These are phyloP conservation scores for Zonotrichia leucophrys DNA, from an alignment of 2,113 vertebrate genomes.

Conservation along the genomic window DNA sequence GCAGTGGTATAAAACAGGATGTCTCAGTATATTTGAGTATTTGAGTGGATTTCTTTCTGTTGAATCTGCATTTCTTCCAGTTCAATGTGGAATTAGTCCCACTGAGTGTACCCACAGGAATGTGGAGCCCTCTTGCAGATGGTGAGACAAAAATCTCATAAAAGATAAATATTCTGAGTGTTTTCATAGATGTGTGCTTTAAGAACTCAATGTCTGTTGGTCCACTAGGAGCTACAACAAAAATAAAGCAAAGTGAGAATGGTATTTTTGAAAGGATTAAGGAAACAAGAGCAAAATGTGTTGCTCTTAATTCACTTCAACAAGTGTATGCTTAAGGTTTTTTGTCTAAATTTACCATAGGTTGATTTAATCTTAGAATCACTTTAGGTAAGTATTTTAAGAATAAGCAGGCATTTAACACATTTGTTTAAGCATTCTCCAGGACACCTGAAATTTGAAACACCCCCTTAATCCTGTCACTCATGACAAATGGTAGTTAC, in stretches of 20 bases:
- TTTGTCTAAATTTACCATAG: background rate
- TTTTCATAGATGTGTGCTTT: background rate
- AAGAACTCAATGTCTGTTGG: rapidly evolving
- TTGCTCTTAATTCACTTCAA: background rate
- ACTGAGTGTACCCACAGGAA: background rate
- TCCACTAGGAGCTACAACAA: background rate
- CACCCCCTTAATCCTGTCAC: background rate
- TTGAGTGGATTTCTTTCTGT: background rate
- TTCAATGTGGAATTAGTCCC: background rate
- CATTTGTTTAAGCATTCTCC: background rate
- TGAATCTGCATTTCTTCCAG: background rate
- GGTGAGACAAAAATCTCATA: background rate
- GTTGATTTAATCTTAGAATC: background rate
- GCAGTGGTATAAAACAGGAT: background rate
- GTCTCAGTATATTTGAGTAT: background rate
- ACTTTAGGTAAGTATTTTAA: background rate
- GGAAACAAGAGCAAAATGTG: background rate
- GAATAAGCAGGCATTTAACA: background rate
- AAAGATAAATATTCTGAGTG: background rate
- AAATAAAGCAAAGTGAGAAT: background rate
- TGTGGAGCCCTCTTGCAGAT: background rate
- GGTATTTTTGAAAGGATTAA: background rate
- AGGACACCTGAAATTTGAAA: background rate
- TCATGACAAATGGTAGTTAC: background rate
- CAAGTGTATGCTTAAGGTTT: background rate